Evolutionary conservation across 2,888 invertebrate species (phyloP), one percentile per base, ranked within the genome.

Genomic region (Trichogramma evanescens): DNA sequence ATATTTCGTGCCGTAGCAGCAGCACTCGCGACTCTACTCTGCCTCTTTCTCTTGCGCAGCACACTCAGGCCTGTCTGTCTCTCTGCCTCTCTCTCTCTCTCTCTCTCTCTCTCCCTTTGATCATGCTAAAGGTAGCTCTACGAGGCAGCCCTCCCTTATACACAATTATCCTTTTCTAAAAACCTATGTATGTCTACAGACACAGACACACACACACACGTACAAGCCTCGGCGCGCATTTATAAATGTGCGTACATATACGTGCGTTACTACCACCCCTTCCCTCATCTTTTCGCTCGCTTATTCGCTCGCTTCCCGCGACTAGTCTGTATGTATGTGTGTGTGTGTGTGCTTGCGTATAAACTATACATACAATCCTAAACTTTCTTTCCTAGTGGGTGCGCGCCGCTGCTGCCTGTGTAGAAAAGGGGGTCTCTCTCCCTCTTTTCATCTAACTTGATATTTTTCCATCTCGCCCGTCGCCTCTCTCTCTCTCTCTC

Each of bases 1-100:
- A 59, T 63, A 63, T 62, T 67, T 66, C 62, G 59, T 59, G 62
- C 64, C 61, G 64, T 54, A 63, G 54, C 66, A 61, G 59, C 49
- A 58, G 48, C 41, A 44, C 53, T 10, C 57, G 9, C 62, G 53
- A 55, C 54, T 43, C 26, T 26, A 57, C 54, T 59, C 59, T 59
- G 55, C 58, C 54, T 61, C 56, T 54, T 53, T 54, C 45, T 55
- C 61, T 46, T 59, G 54, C n/a, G 38, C 44, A 45, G 26, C 26
- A 43, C 38, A 38, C 50, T 42, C 43, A 8, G 41, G 38, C 51
- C 45, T 10, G 59, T 63, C 26, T 59, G 54, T 46, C 54, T 54
- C 62, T 49, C 63, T 64, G 56, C 50, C 56, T 59, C 61, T 52
- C 26, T 51, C 58, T 55, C 59, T 4, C 56, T 48, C 54, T 38